These are phyloP conservation scores for Lepus townsendii DNA, from an alignment of 2,797 vertebrate species.

Conservation along the genomic window DNA sequence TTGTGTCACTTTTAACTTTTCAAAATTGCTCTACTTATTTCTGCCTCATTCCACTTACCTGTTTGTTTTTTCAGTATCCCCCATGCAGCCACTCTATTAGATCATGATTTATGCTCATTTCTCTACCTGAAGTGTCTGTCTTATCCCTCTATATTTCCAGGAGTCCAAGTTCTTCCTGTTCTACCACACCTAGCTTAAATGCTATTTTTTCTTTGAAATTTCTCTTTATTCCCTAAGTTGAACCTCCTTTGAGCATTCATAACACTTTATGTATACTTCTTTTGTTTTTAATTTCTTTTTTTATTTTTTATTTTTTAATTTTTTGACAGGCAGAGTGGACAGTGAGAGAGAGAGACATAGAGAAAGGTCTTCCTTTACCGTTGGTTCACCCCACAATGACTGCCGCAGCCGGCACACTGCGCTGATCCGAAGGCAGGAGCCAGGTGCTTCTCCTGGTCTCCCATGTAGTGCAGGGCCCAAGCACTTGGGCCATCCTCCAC, in stretches of 20 bases:
- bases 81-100: not conserved
- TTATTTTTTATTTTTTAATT: no score
- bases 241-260: not conserved
- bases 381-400: no score
- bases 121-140: not conserved
- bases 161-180: not conserved
- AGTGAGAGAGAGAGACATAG: no score
- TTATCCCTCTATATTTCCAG: not conserved
- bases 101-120: not conserved
- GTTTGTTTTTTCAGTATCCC: not conserved
- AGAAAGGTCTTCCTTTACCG: no score
- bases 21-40: not conserved
- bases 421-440: no score
- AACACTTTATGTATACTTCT: not conserved
- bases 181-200: not conserved
- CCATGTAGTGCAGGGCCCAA: no score
- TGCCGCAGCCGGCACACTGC: fast-evolving
- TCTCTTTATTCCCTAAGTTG: conserved; percentile 37
- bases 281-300: no score
- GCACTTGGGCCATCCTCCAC: no score
- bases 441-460: no score
- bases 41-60: not conserved
- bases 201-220: conserved; percentile 1
- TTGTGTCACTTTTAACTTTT: conserved; percentile 34
- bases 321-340: no score